Evolutionary conservation across 2,888 invertebrate species (phyloP).

Genomic region (Eupithecia tripunctaria): DNA sequence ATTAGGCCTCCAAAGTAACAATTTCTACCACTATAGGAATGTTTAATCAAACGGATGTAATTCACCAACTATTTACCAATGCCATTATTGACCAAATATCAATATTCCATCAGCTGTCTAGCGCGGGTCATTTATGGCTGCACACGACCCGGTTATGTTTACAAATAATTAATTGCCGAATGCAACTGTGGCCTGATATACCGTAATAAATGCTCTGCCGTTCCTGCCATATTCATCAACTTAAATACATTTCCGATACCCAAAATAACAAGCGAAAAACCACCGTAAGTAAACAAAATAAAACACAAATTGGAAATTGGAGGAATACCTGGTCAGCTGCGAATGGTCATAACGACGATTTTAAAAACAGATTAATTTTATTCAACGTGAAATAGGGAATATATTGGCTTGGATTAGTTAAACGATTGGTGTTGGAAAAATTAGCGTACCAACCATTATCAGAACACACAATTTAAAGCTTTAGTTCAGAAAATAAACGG

Average conservation of each 20-base stretch:
- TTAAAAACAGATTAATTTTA: slow-evolving; percentile 80
- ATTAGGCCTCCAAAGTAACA: background rate
- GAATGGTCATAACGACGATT: slow-evolving; percentile 69
- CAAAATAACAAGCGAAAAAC: slow-evolving; percentile 43
- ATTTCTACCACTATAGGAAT: slow-evolving; percentile 5
- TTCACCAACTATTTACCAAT: slow-evolving; percentile 37
- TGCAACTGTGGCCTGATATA: slow-evolving; percentile 79
- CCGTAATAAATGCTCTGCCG: slow-evolving; percentile 75
- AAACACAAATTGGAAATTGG: slow-evolving; percentile 39
- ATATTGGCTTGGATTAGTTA: slow-evolving; percentile 82
- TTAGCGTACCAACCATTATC: slow-evolving; percentile 37
- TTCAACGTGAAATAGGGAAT: slow-evolving; percentile 79
- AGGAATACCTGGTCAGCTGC: slow-evolving; percentile 48
- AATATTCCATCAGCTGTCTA: slow-evolving; percentile 55
- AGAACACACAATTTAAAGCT: slow-evolving; percentile 33
- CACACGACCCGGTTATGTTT: slow-evolving; percentile 74
- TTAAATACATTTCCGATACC: slow-evolving; percentile 57
- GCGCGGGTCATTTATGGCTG: slow-evolving; percentile 65
- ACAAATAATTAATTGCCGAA: slow-evolving; percentile 83
- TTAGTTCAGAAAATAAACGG: slow-evolving; percentile 36
- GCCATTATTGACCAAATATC: slow-evolving; percentile 50
- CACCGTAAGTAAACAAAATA: slow-evolving; percentile 46
- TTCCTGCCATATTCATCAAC: slow-evolving; percentile 58
- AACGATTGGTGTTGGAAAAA: slow-evolving; percentile 58
- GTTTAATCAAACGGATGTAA: slow-evolving; percentile 31